Base-by-base conservation (phyloP, 2,797 vertebrate genomes). In the Lepus oiostolus region DNA sequence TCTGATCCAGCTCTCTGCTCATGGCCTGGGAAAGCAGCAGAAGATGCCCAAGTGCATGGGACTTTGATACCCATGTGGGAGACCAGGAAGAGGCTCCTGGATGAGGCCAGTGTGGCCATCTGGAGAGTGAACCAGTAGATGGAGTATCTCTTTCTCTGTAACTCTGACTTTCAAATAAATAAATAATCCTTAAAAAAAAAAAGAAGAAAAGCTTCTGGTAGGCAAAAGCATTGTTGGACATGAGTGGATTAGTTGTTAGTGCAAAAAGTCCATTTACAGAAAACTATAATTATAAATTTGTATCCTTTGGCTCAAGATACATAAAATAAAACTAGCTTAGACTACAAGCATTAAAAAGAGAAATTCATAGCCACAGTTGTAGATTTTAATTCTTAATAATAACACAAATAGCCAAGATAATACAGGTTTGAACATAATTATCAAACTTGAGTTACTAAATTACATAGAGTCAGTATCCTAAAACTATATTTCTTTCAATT, bases 401-500 rank as follows among this genome's bases (percentile, higher is more conserved):
- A 80, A 50, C 86, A 52, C 12, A 93, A 70, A 17, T 9, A 50
- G n/a, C 87, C 38, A 80, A 86, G 62, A 91, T 84, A 2, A 1
- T 85, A 16, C 79, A 85, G 16, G 22, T 65, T 32, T 85, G 47
- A 65, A 82, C 5, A 52, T 58, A 79, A 82, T 32, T 90, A 50
- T 68, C 28, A 91, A 82, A 62, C 17, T 90, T 93, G 7, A 52
- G 38, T 16, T 93, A 71, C 9, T 77, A 9, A 50, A 26, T 94
- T 88, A 85, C 10, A 71, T n/a, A 62, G 26, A 76, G 13, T 52
- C 17, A 93, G 8, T 2, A 54, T 3, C 42, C 60, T 30, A 58
- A 94, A 87, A 70, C n/a, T 70, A 13, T 19, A 60, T 77, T 89
- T 22, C 38, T 94, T 80, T 95, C 21, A 92, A 90, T 50, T 60